These are phyloP conservation scores for Zalophus californianus DNA, from an alignment of 2,797 vertebrate genomes.

Conservation along the genomic window DNA sequence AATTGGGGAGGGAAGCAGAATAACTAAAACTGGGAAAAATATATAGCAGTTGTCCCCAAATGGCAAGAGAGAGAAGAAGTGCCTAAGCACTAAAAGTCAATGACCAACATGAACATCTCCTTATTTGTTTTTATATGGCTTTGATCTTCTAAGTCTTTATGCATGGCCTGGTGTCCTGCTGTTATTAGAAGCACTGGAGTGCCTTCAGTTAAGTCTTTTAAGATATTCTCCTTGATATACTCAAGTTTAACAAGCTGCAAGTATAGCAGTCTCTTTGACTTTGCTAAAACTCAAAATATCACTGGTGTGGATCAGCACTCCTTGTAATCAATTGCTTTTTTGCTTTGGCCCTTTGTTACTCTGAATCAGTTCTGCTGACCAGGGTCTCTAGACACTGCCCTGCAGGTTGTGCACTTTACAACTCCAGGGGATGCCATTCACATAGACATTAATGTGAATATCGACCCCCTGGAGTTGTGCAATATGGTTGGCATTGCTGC, in stretches of 20 bases:
- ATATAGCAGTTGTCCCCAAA: background rate
- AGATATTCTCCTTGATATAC: background rate
- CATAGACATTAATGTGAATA: constrained; percentile 22
- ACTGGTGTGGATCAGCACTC: constrained; percentile 42
- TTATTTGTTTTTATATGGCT: constrained; percentile 27
- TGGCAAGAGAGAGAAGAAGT: background rate
- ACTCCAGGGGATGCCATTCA: constrained; percentile 36
- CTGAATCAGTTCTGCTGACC: constrained; percentile 50
- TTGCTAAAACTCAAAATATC: constrained; percentile 68
- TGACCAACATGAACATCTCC: background rate
- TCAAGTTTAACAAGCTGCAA: constrained; percentile 61
- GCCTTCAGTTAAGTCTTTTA: constrained; percentile 59
- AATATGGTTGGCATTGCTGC: background rate
- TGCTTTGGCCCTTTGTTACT: constrained; percentile 55
- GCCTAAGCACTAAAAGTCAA: background rate
- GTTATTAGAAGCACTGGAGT: constrained; percentile 48
- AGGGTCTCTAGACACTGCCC: constrained; percentile 26
- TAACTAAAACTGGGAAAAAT: background rate
- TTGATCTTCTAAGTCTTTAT: constrained; percentile 50
- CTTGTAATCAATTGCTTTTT: constrained; percentile 65
- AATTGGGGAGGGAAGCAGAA: background rate
- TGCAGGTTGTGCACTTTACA: constrained; percentile 46
- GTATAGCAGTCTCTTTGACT: constrained; percentile 53
- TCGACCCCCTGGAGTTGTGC: background rate
- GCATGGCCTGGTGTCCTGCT: background rate